A percentile compares a stretch with the other conserved stretches of the same genome.
These are phyloP conservation scores for Etia nguti DNA, from an alignment of 2,113 vertebrate species.

Conservation along the genomic window DNA sequence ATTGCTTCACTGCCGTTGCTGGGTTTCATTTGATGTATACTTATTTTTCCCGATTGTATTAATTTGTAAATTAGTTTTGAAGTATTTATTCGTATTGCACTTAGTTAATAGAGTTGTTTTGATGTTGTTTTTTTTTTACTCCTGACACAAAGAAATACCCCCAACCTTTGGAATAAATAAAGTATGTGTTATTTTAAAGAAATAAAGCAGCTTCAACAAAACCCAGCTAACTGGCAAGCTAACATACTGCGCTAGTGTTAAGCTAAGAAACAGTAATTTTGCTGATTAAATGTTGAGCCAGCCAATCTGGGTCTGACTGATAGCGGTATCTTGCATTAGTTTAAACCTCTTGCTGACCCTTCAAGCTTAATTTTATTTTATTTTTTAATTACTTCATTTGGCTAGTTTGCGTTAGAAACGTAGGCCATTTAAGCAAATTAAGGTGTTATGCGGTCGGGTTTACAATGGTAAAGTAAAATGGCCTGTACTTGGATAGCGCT, in stretches of 20 bases:
- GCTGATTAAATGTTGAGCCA: not conserved
- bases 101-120: too few relatives aligned
- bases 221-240: too few relatives aligned
- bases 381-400: not conserved
- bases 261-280: not conserved
- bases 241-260: too few relatives aligned
- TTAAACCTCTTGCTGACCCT: too few relatives aligned
- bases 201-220: not conserved
- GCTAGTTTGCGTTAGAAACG: not conserved
- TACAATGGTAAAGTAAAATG: too few relatives aligned
- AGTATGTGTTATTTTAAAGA: too few relatives aligned
- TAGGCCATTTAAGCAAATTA: not conserved
- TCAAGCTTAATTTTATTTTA: not conserved
- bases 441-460: accelerated
- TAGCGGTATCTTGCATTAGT: not conserved
- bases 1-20: not conserved
- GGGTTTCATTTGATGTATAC: not conserved
- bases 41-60: not conserved
- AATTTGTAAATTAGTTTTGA: not conserved
- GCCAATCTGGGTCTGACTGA: not conserved
- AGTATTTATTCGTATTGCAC: not conserved
- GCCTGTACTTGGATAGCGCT: too few relatives aligned
- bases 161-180: too few relatives aligned
- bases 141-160: not conserved
- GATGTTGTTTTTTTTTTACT: not conserved